Base-by-base conservation (phyloP, 1,140 invertebrate genomes). In the Plectrocnemia conspersa region DNA sequence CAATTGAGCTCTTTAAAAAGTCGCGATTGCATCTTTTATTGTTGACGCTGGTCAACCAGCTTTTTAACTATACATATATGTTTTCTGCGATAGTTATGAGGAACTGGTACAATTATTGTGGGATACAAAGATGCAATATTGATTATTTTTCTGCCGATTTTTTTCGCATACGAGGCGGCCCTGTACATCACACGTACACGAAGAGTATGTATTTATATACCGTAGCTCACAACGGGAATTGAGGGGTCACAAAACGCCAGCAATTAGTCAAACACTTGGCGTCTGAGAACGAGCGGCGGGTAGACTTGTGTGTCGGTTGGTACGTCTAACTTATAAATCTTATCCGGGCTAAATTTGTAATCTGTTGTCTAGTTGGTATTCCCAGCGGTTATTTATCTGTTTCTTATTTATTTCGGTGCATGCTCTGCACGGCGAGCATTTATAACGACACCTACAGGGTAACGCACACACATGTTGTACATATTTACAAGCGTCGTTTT, bases 341-440 rank as follows among this genome's bases (percentile, higher is more conserved):
- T 16, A 5, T 5, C 35, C 35, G 35, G 35, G 16, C 42, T 45
- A 45, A 45, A 45, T 45, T 22, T 24, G 42, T 45, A 45, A 21
- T 45, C 42, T 24, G 2, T 22, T 45, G 42, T 45, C 42, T 45
- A 7, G 16, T 24, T 22, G 42, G 42, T 25, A 45, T 45, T 45
- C 42, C 22, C 42, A 22, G 21, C 10, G 5, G 42, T 45, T 45
- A 45, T 45, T 45, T 45, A 45, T 45, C 22, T 45, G 23, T 24
- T 18, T 45, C 16, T 22, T 16, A 45, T 45, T 45, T 50, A 50
- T 50, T 21, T 50, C 13, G 42, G 42, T 21, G 42, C 19, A 23
- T 45, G 42, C 24, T 6, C 19, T 21, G 24, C 19, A 45, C 42
- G 42, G 19, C 19, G 9, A 10, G 11, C 3, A 23, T 23, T 18